Percentiles rank a stretch among this genome's conserved stretches.
These are phyloP conservation scores for Lacanobia oleracea DNA, from an alignment of 2,888 invertebrate genomes.

Conservation along the genomic window DNA sequence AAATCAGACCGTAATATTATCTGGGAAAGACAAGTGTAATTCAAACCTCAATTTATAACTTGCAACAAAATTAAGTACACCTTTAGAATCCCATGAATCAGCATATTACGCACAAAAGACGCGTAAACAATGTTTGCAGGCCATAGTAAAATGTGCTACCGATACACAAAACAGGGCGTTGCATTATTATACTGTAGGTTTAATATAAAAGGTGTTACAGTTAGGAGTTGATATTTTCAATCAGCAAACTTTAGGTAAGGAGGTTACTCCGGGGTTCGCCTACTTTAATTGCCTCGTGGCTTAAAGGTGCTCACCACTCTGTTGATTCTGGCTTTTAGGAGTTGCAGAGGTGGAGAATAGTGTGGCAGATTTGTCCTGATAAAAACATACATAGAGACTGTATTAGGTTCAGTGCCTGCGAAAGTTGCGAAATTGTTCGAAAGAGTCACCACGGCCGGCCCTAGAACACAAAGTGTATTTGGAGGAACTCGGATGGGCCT, in stretches of 20 bases:
- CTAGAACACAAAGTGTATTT: no score
- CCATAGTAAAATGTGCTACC: conserved; percentile 37
- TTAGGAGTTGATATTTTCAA: neutral
- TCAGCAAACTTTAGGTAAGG: neutral
- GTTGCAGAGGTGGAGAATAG: no score
- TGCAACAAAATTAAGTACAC: conserved; percentile 28
- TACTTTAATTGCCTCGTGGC: no score
- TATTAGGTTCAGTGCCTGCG: no score
- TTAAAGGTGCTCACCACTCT: neutral
- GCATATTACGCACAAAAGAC: conserved; percentile 36
- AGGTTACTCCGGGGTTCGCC: neutral
- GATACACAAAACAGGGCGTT: conserved; percentile 44
- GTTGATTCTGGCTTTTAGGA: neutral
- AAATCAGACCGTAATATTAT: no score
- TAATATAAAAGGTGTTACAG: conserved; percentile 7
- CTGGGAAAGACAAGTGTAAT: no score
- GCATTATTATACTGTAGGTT: conserved; percentile 29
- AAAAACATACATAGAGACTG: no score
- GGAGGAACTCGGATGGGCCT: no score
- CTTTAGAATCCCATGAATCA: conserved; percentile 43
- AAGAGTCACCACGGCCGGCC: no score
- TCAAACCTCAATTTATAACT: neutral
- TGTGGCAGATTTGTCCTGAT: no score
- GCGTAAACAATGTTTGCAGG: conserved; percentile 47
- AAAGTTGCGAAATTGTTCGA: no score